These are phyloP conservation scores for Pararge aegeria DNA, from an alignment of 1,140 invertebrate species.

Conservation along the genomic window DNA sequence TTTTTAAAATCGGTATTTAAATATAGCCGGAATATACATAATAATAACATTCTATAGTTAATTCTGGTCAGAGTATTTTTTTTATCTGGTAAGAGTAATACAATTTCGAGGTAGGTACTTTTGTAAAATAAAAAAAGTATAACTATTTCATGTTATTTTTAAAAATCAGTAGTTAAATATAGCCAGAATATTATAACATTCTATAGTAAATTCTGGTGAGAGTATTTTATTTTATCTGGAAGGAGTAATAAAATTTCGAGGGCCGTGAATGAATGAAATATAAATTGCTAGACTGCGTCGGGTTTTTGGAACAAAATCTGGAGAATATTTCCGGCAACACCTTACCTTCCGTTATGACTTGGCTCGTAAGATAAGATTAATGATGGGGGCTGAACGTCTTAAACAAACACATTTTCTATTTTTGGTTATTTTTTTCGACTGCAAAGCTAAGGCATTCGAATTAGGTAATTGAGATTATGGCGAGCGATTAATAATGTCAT, in stretches of 20 bases:
- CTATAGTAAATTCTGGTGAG: neutral
- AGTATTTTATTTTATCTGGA: conserved; percentile 4
- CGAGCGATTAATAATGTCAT: too few relatives aligned
- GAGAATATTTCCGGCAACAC: conserved; percentile 3
- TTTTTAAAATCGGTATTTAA: too few relatives aligned
- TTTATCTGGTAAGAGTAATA: too few relatives aligned
- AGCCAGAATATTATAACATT: too few relatives aligned
- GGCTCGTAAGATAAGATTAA: conserved; percentile 19
- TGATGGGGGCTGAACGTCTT: conserved; percentile 21
- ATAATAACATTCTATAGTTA: too few relatives aligned
- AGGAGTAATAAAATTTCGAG: neutral
- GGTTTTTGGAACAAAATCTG: conserved; percentile 3
- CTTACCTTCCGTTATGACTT: neutral
- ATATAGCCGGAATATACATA: too few relatives aligned
- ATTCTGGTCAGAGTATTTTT: too few relatives aligned
- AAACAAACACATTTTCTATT: conserved; percentile 22
- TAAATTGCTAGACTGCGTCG: neutral
- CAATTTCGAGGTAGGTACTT: too few relatives aligned
- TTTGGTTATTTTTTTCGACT: neutral
- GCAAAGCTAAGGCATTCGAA: neutral
- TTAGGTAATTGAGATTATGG: neutral
- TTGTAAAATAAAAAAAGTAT: too few relatives aligned
- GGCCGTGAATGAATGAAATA: neutral
- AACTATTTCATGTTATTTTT: too few relatives aligned
- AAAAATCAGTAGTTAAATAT: too few relatives aligned